phyloP scores from a whole-genome alignment of 2,113 vertebrate species.

The Bos indicus region DNA sequence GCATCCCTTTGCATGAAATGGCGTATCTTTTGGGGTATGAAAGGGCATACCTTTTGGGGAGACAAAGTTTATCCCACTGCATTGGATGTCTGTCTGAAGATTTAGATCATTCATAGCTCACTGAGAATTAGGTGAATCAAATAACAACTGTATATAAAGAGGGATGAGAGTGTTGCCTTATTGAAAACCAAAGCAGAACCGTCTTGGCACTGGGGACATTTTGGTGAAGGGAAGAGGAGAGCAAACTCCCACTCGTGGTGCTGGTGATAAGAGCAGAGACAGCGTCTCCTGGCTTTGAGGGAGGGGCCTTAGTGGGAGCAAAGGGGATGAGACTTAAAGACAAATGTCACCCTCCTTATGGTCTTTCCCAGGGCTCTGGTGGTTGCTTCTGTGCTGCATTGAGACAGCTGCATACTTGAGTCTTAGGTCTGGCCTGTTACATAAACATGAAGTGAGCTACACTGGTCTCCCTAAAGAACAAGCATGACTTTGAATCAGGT shows the following conservation, averaged over 20 bases:
- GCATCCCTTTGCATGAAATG: not conserved
- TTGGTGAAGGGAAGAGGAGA: not conserved
- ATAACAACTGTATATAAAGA: not conserved
- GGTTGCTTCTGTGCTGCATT: not conserved
- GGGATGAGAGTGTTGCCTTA: not conserved
- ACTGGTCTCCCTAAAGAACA: not conserved
- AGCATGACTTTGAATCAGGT: not conserved
- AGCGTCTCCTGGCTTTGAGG: not conserved
- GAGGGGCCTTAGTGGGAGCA: not conserved
- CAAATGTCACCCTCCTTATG: not conserved
- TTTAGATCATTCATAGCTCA: not conserved
- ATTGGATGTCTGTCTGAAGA: not conserved
- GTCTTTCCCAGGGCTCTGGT: not conserved
- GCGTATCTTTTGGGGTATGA: not conserved
- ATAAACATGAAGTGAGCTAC: not conserved
- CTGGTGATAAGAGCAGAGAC: not conserved
- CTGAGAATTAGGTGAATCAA: not conserved
- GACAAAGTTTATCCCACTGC: not conserved
- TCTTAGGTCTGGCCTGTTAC: not conserved
- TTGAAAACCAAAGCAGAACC: not conserved
- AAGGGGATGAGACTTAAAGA: not conserved
- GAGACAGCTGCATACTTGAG: not conserved
- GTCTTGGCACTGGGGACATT: not conserved
- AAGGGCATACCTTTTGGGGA: not conserved
- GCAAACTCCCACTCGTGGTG: not conserved